Percentiles rank a stretch among this genome's conserved stretches.
phyloP scores from a whole-genome alignment of 2,113 vertebrate genomes.

The Astatotilapia flaviijosephi region DNA sequence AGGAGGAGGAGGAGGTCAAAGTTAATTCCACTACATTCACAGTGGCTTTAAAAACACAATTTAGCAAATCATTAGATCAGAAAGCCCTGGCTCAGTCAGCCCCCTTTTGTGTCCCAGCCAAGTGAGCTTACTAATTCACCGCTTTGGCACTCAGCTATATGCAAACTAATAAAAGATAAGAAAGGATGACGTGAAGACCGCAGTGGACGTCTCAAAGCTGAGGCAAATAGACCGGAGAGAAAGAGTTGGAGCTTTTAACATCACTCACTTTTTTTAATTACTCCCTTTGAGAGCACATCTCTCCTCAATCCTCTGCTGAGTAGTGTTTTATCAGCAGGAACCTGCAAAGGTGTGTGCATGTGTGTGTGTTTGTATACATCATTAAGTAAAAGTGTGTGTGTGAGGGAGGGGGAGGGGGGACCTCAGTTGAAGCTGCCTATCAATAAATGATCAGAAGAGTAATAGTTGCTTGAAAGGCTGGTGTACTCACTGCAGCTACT shows the following conservation, averaged over 20 bases:
- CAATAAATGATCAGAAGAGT: constrained; percentile 43
- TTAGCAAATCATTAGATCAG: not conserved
- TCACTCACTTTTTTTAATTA: constrained; percentile 47
- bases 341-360: not conserved
- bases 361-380: not conserved
- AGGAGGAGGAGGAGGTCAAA: not conserved
- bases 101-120: constrained; percentile 20
- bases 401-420: not conserved
- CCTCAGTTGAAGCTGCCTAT: constrained; percentile 1
- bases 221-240: constrained; percentile 1
- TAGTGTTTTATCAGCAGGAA: constrained; percentile 29
- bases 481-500: not conserved
- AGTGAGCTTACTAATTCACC: not conserved
- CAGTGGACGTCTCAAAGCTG: not conserved
- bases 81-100: not conserved
- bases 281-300: constrained; percentile 26
- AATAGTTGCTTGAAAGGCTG: not conserved
- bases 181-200: not conserved
- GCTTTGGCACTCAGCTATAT: not conserved
- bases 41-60: not conserved
- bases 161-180: constrained; percentile 5
- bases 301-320: constrained; percentile 1
- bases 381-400: not conserved
- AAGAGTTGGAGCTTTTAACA: constrained; percentile 6
- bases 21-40: not conserved